Conservation (phyloP, 2,113 vertebrate species). For the Rhinolophus sinicus region DNA sequence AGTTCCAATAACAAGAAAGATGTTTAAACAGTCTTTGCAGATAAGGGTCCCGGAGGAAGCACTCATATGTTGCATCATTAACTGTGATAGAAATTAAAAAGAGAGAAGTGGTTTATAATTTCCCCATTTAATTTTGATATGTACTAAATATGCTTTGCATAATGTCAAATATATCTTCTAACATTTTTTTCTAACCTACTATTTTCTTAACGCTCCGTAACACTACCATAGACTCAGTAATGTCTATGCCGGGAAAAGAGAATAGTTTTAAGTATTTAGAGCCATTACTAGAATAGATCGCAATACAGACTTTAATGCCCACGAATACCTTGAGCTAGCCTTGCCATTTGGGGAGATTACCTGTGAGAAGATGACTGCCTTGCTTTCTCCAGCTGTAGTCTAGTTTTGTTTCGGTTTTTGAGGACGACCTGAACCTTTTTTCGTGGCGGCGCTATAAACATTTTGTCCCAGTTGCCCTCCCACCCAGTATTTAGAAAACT, state of each 20-base stretch:
- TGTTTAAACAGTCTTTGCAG: not conserved
- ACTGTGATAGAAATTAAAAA: constrained; percentile 47
- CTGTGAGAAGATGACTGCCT: not conserved
- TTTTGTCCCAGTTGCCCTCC: not conserved
- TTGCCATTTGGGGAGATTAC: not conserved
- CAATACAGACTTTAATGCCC: not conserved
- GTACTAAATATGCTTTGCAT: not conserved
- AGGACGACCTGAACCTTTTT: not conserved
- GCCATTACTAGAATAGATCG: not conserved
- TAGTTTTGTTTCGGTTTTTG: not conserved
- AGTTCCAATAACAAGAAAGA: not conserved
- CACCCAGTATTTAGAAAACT: not conserved
- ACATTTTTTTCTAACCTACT: not conserved
- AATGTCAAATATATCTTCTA: not conserved
- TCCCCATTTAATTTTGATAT: constrained; percentile 17
- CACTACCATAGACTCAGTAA: not conserved
- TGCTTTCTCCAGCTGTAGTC: not conserved
- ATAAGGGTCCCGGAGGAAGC: not conserved
- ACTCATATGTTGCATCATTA: not conserved
- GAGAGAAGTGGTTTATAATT: constrained; percentile 53
- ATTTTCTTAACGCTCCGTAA: not conserved
- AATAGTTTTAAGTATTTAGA: not conserved
- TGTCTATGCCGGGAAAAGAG: not conserved
- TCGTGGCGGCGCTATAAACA: not conserved
- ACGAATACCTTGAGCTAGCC: not conserved